Evolutionary conservation across 2,888 invertebrate genomes (phyloP), one percentile per base, ranked within the genome.

Genomic region (Pogonocherus hispidulus): DNA sequence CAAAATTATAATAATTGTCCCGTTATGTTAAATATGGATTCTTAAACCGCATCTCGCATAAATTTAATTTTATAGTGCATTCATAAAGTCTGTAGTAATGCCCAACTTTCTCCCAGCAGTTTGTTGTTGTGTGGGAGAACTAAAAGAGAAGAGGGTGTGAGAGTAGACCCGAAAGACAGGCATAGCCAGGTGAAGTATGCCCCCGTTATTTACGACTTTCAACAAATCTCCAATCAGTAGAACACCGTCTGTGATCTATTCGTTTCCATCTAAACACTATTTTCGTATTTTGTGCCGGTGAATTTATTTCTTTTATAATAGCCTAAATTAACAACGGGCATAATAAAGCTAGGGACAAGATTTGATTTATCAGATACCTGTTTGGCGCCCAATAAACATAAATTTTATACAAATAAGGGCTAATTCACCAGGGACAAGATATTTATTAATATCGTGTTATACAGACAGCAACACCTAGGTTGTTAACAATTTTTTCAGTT

Each of bases 221-320:
- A 75, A 74, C 76, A 75, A 77, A 76, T 76, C 76, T 72, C 74
- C 76, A 76, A 76, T 76, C 76, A 76, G 75, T 44, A 64, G 74
- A 73, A 75, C 73, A 75, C 70, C 73, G 71, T 63, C 69, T 68
- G 73, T 76, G 75, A 77, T 77, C 75, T 75, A 74, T 73, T 71
- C 68, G 72, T 72, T 66, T 70, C 70, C 47, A 56, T 55, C 56
- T 35, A 22, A 62, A 62, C 77, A 72, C 63, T 63, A 52, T 57
- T 65, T 62, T 62, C 56, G 57, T 57, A 51, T 65, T 57, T 65
- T 49, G 18, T 49, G 35, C 11, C 16, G 19, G 32, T 49, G 51
- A 19, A 65, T 65, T 49, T 65, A 57, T 65, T 65, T 49, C 57
- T 51, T 65, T 65, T 41, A 57, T 65, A 57, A 65, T 65, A 57